These are phyloP conservation scores for Picathartes gymnocephalus DNA, from an alignment of 2,113 vertebrate species.

Conservation along the genomic window DNA sequence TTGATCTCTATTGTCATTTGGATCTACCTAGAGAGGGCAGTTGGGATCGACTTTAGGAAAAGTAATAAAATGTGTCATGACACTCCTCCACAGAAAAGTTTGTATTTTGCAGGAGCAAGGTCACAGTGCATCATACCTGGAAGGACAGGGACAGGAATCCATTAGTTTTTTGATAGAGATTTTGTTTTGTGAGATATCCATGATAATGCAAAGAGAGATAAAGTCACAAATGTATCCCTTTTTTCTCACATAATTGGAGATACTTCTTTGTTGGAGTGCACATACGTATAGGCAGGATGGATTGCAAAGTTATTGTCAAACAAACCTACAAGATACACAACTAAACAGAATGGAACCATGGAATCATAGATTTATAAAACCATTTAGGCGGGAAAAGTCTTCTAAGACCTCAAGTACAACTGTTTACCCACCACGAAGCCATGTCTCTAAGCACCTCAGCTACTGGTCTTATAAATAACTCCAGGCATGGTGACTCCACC, in stretches of 20 bases:
- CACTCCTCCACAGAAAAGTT: not conserved
- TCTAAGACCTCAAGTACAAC: not conserved
- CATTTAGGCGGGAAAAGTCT: not conserved
- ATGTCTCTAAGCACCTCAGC: not conserved
- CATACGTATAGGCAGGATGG: accelerated
- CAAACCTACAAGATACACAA: not conserved
- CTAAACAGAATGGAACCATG: not conserved
- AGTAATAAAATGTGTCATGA: not conserved
- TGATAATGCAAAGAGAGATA: not conserved
- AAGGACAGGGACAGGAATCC: not conserved
- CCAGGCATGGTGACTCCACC: not conserved
- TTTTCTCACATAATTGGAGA: not conserved
- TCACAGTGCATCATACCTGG: not conserved
- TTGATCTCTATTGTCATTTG: not conserved
- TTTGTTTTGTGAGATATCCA: not conserved
- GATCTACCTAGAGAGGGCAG: not conserved
- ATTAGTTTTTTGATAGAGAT: not conserved
- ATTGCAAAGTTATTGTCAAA: not conserved
- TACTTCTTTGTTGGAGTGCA: not conserved
- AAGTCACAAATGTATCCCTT: accelerated
- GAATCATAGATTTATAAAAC: not conserved
- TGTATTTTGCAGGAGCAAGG: not conserved
- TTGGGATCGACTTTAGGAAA: not conserved
- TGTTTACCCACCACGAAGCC: not conserved
- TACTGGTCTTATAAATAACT: not conserved